A percentile compares a stretch with the other conserved stretches of the same genome.
These are phyloP conservation scores for Actinostola sp. DNA, from an alignment of 92 coral and sea anemone genomes.

Conservation along the genomic window DNA sequence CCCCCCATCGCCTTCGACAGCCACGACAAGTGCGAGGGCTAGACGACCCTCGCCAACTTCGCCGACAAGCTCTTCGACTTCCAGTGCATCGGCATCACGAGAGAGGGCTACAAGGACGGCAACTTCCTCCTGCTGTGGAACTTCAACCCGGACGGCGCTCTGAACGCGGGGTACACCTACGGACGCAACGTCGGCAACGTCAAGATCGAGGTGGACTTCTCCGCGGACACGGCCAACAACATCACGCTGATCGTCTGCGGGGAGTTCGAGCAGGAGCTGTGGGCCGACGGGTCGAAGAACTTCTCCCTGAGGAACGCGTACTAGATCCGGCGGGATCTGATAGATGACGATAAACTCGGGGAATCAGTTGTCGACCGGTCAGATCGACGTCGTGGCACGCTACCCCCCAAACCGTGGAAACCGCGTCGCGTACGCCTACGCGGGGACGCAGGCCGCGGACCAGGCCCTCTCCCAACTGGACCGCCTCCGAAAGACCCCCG, in stretches of 20 bases:
- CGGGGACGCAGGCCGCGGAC: constrained; percentile 11
- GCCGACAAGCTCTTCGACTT: not conserved
- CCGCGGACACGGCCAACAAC: not conserved
- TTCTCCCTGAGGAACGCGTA: not conserved
- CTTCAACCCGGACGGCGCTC: constrained; percentile 33
- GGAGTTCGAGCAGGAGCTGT: constrained; percentile 6
- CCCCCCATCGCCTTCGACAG: not conserved
- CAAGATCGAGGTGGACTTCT: constrained; percentile 9
- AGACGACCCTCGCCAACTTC: not conserved
- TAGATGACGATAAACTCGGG: too few relatives aligned
- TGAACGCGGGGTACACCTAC: constrained; percentile 1
- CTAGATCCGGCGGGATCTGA: constrained; percentile 8
- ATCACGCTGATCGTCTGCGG: not conserved
- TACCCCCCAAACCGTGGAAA: not conserved
- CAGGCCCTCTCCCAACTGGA: not conserved
- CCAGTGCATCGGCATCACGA: not conserved
- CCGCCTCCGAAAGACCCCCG: not conserved
- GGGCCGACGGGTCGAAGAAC: constrained; percentile 5
- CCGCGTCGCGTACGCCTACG: not conserved
- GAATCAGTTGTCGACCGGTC: not conserved
- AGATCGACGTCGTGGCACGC: not conserved
- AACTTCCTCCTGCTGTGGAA: constrained; percentile 6
- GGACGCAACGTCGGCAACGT: not conserved
- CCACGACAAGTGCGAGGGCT: not conserved
- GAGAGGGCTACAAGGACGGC: constrained; percentile 1